Percentiles rank a stretch among this genome's conserved stretches.
phyloP scores from a whole-genome alignment of 2,888 invertebrate genomes.

The Vandiemenella viatica region DNA sequence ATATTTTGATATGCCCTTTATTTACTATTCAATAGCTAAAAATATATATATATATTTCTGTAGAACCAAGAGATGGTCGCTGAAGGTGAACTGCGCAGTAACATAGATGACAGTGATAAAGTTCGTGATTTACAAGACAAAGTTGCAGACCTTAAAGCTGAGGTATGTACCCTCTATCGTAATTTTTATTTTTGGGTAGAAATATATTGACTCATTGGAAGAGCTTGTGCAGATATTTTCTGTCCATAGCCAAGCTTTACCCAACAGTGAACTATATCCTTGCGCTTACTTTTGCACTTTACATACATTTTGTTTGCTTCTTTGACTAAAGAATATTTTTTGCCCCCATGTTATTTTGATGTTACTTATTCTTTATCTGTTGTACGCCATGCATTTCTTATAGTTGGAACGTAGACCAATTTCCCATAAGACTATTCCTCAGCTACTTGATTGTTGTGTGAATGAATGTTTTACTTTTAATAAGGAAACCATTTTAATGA shows the following conservation, averaged over 20 bases:
- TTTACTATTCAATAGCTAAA: too few species aligned
- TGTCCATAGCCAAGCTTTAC: neutral
- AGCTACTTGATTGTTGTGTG: too few species aligned
- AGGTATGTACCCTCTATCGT: constrained; percentile 51
- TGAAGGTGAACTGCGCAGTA: constrained; percentile 74
- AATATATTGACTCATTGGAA: neutral
- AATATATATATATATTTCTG: too few species aligned
- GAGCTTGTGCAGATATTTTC: neutral
- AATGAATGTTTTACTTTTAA: too few species aligned
- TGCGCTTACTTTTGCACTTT: neutral
- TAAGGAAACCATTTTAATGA: too few species aligned
- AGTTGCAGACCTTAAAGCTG: constrained; percentile 82
- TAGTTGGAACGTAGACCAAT: too few species aligned
- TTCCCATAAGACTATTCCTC: too few species aligned
- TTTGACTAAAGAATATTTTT: too few species aligned
- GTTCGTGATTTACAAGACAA: constrained; percentile 84
- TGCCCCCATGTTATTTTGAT: too few species aligned
- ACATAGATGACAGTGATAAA: constrained; percentile 66
- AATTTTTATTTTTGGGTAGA: neutral
- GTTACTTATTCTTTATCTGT: too few species aligned
- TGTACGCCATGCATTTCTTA: too few species aligned
- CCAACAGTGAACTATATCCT: neutral
- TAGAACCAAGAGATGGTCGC: constrained; percentile 92
- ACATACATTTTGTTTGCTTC: neutral
- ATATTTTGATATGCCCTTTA: too few species aligned